Percentiles rank a stretch among this genome's conserved stretches.
phyloP scores from a whole-genome alignment of 2,797 vertebrate species.

The Girardinus metallicus region DNA sequence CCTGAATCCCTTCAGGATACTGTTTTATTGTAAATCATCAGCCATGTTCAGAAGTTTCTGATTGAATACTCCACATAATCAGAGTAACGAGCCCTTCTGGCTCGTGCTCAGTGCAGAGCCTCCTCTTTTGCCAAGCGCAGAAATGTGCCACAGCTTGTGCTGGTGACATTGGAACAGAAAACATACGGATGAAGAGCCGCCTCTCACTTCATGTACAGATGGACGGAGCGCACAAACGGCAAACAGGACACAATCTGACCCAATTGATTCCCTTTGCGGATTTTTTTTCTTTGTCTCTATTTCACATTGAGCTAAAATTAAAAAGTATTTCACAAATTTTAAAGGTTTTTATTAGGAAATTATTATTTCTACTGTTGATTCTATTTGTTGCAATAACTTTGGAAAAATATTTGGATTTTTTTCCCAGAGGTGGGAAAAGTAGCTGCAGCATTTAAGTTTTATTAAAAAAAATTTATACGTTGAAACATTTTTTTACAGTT shows the following conservation, averaged over 20 bases:
- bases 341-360: too few relatives aligned
- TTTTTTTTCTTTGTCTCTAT: neutral
- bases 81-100: conserved; percentile 31
- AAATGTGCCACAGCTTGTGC: conserved; percentile 44
- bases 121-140: conserved; percentile 27
- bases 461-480: too few relatives aligned
- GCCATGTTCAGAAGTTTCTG: conserved; percentile 13
- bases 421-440: too few relatives aligned
- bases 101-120: conserved; percentile 22
- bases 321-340: too few relatives aligned
- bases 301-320: too few relatives aligned
- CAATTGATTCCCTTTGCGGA: neutral
- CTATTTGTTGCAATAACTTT: too few relatives aligned
- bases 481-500: too few relatives aligned
- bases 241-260: neutral
- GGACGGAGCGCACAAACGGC: conserved; percentile 38
- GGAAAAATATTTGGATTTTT: too few relatives aligned
- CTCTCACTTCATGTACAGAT: conserved; percentile 35
- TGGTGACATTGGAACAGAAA: conserved; percentile 25
- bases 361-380: too few relatives aligned
- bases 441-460: too few relatives aligned
- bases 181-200: conserved; percentile 30
- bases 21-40: conserved; percentile 1
- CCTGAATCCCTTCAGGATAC: conserved; percentile 1
- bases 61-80: conserved; percentile 31